Evolutionary conservation across 2,797 vertebrate genomes (phyloP).

Genomic region (Rhinophrynus dorsalis): DNA sequence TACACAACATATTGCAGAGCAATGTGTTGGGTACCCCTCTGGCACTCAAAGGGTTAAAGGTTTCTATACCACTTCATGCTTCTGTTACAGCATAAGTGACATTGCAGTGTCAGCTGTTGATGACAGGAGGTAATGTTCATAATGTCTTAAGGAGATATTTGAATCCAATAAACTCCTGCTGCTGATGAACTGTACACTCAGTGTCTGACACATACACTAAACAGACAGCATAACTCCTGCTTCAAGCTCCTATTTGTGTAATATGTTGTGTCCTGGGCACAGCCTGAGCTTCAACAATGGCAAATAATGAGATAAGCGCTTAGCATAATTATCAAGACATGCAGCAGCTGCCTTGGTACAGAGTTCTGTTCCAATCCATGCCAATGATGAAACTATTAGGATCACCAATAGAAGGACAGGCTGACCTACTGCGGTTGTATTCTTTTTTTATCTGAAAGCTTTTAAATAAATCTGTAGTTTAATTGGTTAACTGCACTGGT

Average conservation of each 20-base stretch:
- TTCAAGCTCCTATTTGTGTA: neutral
- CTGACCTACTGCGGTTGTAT: neutral
- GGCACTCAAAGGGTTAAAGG: too few species aligned
- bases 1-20: too few species aligned
- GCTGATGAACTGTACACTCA: neutral
- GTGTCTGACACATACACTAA: constrained; percentile 5
- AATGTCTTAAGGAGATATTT: neutral
- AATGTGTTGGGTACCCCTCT: too few species aligned
- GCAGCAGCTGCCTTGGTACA: constrained; percentile 15
- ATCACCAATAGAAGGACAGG: neutral
- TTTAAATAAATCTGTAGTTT: neutral
- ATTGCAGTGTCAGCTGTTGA: neutral
- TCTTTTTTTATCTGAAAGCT: neutral
- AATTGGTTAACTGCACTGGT: too few species aligned
- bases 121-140: neutral
- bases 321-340: constrained; percentile 20
- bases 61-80: too few species aligned
- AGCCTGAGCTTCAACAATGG: neutral
- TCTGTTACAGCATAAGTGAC: too few species aligned
- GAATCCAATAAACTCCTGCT: neutral
- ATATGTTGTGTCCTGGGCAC: constrained; percentile 8
- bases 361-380: neutral
- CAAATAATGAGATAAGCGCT: constrained; percentile 18
- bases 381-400: neutral
- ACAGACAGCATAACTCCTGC: constrained; percentile 21